Percentiles rank a stretch among this genome's conserved stretches.
These are phyloP conservation scores for Edolisoma coerulescens DNA, from an alignment of 2,113 vertebrate species.

Conservation along the genomic window DNA sequence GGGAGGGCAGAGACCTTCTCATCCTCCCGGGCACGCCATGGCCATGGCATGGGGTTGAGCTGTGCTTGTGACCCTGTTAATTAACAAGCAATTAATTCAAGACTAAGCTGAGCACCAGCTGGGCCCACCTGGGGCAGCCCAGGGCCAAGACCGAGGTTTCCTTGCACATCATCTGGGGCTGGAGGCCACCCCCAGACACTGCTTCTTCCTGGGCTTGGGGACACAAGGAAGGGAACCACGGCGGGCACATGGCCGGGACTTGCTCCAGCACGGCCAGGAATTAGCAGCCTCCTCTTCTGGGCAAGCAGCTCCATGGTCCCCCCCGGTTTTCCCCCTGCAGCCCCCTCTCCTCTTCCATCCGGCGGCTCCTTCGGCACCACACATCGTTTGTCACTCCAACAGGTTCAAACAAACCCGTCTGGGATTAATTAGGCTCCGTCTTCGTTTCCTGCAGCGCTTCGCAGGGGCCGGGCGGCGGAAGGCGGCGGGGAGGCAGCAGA, in stretches of 20 bases:
- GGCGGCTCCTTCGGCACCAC: not conserved
- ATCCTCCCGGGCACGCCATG: accelerated
- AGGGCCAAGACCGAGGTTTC: not conserved
- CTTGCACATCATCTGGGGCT: not conserved
- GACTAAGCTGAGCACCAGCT: not conserved
- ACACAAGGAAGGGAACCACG: accelerated
- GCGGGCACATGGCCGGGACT: accelerated
- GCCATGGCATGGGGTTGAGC: not conserved
- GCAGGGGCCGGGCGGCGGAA: not conserved
- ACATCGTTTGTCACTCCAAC: constrained; percentile 57
- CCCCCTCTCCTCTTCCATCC: not conserved
- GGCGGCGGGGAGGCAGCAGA: not conserved
- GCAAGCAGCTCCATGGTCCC: not conserved
- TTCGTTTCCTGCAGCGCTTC: constrained; percentile 18
- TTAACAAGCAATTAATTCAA: not conserved
- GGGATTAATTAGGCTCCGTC: constrained; percentile 49
- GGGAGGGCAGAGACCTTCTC: not conserved
- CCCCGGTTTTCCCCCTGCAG: not conserved
- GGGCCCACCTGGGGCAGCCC: not conserved
- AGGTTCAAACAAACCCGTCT: constrained; percentile 50
- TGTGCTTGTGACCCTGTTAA: not conserved
- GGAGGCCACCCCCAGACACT: not conserved
- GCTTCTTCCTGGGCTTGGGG: not conserved
- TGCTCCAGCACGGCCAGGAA: not conserved
- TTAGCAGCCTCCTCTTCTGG: not conserved